A percentile compares a stretch with the other conserved stretches of the same genome.
phyloP scores from a whole-genome alignment of 2,797 vertebrate species.

The Enteromius viviparus region DNA sequence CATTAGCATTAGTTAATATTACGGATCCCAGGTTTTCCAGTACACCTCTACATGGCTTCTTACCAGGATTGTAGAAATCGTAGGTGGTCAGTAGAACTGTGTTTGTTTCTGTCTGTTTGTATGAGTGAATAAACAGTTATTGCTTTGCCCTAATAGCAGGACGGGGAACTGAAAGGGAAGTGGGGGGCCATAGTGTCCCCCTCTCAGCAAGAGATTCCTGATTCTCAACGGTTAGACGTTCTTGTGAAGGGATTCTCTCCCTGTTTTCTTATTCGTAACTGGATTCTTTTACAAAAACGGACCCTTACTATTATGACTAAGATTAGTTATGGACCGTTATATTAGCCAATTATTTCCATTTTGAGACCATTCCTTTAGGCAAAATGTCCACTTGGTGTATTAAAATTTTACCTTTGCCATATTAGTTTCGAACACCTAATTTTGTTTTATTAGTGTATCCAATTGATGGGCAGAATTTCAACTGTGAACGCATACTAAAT shows the following conservation, averaged over 20 bases:
- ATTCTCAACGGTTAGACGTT: conserved; percentile 57
- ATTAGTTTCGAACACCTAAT: not conserved
- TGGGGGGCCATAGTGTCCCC: conserved; percentile 61
- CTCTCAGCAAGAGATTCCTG: conserved; percentile 55
- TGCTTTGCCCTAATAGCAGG: conserved; percentile 27
- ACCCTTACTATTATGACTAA: not conserved
- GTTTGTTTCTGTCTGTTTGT: not conserved
- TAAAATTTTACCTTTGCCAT: not conserved
- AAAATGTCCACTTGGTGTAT: not conserved
- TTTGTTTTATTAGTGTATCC: not conserved
- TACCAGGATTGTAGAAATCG: conserved; percentile 64
- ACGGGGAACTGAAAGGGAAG: conserved; percentile 58
- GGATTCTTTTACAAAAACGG: not conserved
- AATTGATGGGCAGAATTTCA: not conserved
- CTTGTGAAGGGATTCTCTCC: conserved; percentile 59
- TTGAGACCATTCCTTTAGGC: not conserved
- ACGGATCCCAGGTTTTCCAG: not conserved
- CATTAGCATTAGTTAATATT: not conserved
- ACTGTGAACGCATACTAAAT: not conserved
- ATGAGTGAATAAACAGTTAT: conserved; percentile 11
- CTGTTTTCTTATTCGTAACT: conserved; percentile 11
- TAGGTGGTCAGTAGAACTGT: conserved; percentile 39
- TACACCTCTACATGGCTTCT: not conserved
- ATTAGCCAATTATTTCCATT: not conserved
- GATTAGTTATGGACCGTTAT: not conserved